These are phyloP conservation scores for Cryptus viduatorius DNA, from an alignment of 2,888 invertebrate genomes.

Conservation along the genomic window DNA sequence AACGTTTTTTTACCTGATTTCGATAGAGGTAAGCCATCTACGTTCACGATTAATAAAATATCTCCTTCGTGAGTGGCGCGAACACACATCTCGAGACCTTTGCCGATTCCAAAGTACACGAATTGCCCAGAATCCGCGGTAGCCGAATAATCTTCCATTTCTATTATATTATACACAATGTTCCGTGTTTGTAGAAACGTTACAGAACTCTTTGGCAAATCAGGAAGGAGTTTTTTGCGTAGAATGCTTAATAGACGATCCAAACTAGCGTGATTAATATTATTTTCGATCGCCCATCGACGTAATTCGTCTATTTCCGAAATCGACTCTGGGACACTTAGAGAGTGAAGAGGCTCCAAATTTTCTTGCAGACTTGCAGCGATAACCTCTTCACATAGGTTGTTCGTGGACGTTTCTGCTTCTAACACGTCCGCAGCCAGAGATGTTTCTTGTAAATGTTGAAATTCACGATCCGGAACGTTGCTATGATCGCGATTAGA, in stretches of 20 bases:
- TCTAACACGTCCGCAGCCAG: neutral
- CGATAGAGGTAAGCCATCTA: slow-evolving; percentile 66
- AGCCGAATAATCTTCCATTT: slow-evolving; percentile 9
- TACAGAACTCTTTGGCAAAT: slow-evolving; percentile 38
- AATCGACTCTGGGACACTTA: neutral
- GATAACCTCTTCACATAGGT: neutral
- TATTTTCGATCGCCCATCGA: slow-evolving; percentile 56
- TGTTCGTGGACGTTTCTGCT: neutral
- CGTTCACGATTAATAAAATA: slow-evolving; percentile 57
- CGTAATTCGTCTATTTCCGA: slow-evolving; percentile 29
- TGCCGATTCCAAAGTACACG: slow-evolving; percentile 61
- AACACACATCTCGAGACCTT: slow-evolving; percentile 58
- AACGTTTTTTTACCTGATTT: slow-evolving; percentile 59
- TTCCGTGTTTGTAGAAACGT: slow-evolving; percentile 60
- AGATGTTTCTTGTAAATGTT: neutral
- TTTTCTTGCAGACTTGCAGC: neutral
- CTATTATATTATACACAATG: slow-evolving; percentile 31
- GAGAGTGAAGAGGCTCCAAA: neutral
- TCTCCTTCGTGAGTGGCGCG: slow-evolving; percentile 55
- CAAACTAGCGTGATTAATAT: slow-evolving; percentile 43
- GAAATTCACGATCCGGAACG: no score
- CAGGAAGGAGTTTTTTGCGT: slow-evolving; percentile 26
- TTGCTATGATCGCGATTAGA: no score
- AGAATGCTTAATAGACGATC: slow-evolving; percentile 7
- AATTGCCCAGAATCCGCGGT: slow-evolving; percentile 37